Evolutionary conservation across 2,888 invertebrate genomes (phyloP), one percentile per base, ranked within the genome.

Genomic region (Callimorpha dominula): DNA sequence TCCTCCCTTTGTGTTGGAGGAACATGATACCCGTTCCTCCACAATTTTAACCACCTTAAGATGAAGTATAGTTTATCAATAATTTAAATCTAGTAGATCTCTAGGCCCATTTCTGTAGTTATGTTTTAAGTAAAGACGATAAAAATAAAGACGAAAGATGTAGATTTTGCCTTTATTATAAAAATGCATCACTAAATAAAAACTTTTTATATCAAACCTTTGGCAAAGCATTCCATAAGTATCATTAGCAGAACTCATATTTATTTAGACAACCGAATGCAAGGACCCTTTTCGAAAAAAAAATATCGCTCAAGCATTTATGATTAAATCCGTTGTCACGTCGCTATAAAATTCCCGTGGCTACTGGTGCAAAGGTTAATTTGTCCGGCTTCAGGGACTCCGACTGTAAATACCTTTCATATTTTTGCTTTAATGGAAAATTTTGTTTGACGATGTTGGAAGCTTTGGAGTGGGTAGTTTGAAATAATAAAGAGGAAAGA

Each of bases 351-450:
- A 83, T 84, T 81, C 79, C 83, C 65, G 76, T 73, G 84, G 83
- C 74, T 72, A 74, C 66, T 77, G 75, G 67, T 46, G 74, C 81
- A 84, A 82, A 85, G 81, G 82, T 84, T 81, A 84, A 84, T 87
- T 87, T 87, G 81, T 85, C 75, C 70, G 81, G 83, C 82, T 85
- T 86, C 82, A 67, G 70, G 68, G 49, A 65, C 70, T 74, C 68
- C 31, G 76, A 75, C 71, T 82, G 81, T 80, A 86, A 87, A 87
- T 87, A 82, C 83, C 83, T 81, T 72, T 81, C 85, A 87, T 87
- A 87, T 86, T 87, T 87, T 85, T 82, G 84, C 81, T 84, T 78
- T 86, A 78, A 85, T 83, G 81, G 82, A 82, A 84, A 81, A 80
- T 77, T 78, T 79, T 76, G 78, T 72, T 72, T 0, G 17, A 14